Conservation (phyloP, 2,797 vertebrate genomes). For the Sphenopsis melanotis region DNA sequence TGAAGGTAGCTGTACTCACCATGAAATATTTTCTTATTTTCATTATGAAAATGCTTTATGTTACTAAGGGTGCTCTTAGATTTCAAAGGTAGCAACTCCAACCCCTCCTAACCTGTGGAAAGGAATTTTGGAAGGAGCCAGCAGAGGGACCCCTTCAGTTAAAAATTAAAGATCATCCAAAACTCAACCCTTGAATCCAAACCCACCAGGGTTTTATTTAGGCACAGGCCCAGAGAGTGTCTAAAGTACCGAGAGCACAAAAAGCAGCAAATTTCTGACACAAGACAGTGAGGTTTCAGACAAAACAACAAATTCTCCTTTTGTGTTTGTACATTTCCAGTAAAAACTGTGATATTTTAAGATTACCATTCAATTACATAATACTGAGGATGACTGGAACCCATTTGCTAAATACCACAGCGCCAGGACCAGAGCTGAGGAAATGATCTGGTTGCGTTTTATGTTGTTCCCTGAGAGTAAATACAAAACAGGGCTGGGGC, state of each 20-base stretch:
- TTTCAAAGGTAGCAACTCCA: not conserved
- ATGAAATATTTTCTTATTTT: not conserved
- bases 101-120: rapidly evolving
- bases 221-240: not conserved
- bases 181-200: not conserved
- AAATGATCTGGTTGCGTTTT: not conserved
- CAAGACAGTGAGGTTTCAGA: not conserved
- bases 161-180: constrained; percentile 1
- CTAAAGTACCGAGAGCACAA: not conserved
- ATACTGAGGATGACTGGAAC: not conserved
- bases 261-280: not conserved
- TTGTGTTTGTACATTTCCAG: not conserved
- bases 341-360: not conserved
- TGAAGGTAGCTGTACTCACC: not conserved
- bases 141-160: constrained; percentile 67
- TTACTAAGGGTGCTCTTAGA: rapidly evolving
- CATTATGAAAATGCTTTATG: not conserved
- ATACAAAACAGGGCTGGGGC: not conserved
- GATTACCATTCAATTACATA: not conserved
- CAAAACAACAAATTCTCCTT: not conserved
- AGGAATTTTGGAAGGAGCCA: constrained; percentile 24
- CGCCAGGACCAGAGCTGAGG: not conserved
- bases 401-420: not conserved
- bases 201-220: not conserved
- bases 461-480: not conserved